phyloP scores from a whole-genome alignment of 2,113 vertebrate species.

The Athene cunicularia region DNA sequence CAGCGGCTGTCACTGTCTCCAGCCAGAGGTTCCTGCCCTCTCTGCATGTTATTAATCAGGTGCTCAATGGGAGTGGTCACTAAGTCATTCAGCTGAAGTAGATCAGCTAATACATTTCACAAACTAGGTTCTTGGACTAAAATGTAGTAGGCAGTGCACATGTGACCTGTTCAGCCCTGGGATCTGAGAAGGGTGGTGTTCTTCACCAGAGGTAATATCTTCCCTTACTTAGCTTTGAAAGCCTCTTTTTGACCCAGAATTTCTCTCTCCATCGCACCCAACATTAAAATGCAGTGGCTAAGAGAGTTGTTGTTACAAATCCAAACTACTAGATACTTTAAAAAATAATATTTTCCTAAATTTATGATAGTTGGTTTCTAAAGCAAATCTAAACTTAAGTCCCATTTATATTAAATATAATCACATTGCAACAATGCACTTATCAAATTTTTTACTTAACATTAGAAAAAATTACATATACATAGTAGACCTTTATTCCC shows the following conservation, averaged over 20 bases:
- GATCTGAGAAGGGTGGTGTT: neutral
- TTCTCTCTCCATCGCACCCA: neutral
- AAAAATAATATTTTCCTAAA: neutral
- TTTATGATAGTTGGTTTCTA: neutral
- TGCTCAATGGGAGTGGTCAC: neutral
- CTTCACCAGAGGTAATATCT: neutral
- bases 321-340: neutral
- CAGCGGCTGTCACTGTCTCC: neutral
- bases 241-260: neutral
- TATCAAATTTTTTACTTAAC: neutral
- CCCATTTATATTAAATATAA: neutral
- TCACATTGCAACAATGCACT: neutral
- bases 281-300: neutral
- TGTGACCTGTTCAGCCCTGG: neutral
- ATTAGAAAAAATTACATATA: neutral
- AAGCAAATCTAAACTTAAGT: neutral
- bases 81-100: neutral
- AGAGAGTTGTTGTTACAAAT: neutral
- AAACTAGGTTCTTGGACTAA: neutral
- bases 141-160: neutral
- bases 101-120: neutral
- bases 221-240: neutral
- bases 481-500: neutral
- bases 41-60: accelerated
- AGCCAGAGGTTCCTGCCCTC: neutral